Conservation (phyloP, 1,140 invertebrate species). For the Adelges cooleyi region DNA sequence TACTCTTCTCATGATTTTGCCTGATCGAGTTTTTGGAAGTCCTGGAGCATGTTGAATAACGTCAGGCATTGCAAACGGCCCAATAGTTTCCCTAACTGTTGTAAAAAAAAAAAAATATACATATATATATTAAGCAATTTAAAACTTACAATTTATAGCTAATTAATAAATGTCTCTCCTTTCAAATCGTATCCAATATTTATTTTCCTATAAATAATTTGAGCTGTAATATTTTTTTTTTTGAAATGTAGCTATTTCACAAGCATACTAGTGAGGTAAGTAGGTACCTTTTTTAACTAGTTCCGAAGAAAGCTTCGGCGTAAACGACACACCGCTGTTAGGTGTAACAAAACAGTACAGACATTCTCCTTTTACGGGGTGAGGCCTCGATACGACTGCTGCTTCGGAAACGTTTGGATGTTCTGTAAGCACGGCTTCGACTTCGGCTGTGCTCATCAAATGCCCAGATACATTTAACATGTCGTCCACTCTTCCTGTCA, state of each 20-base stretch:
- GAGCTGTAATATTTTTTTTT: too few relatives aligned
- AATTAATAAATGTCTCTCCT: background rate
- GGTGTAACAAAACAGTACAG: constrained; percentile 93
- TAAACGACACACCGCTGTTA: constrained; percentile 59
- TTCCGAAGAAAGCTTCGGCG: constrained; percentile 56
- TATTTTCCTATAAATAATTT: too few relatives aligned
- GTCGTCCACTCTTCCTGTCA: constrained; percentile 93
- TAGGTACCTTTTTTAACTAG: constrained; percentile 57
- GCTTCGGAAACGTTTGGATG: constrained; percentile 77
- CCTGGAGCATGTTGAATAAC: constrained; percentile 82
- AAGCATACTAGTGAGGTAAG: too few relatives aligned
- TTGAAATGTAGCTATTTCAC: too few relatives aligned
- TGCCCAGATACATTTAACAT: constrained; percentile 98
- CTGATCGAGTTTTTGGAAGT: constrained; percentile 92
- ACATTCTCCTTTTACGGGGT: constrained; percentile 89
- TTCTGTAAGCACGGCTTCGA: constrained; percentile 80
- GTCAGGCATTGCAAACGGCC: constrained; percentile 92
- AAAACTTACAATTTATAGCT: background rate
- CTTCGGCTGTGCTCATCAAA: constrained; percentile 91
- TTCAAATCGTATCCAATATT: too few relatives aligned
- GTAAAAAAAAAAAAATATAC: background rate
- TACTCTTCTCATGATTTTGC: constrained; percentile 95
- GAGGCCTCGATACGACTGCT: constrained; percentile 87
- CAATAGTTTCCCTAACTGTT: constrained; percentile 79
- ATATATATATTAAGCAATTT: too few relatives aligned